Evolutionary conservation across 2,888 invertebrate genomes (phyloP), one percentile per base, ranked within the genome.

Genomic region (Ernsta delagoae): DNA sequence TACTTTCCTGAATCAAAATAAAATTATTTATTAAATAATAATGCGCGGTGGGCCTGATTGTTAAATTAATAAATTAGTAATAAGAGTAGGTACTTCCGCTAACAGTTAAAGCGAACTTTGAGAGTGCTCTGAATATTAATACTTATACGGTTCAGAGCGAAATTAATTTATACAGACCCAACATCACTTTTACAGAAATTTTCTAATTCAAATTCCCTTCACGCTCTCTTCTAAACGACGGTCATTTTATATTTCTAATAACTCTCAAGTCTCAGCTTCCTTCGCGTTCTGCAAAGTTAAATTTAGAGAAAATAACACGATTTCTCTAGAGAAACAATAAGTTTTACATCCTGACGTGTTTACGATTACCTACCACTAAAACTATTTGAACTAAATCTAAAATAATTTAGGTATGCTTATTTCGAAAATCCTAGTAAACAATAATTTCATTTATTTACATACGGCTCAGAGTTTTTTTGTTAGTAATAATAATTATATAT

Each of bases 51-150:
- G 31, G 54, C 54, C 31, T 31, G 31, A 56, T 31, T 31, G 31
- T 83, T 79, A 87, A 87, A 89, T 89, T 86, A 87, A 86, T 89
- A 89, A 88, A 87, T 88, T 85, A 75, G 81, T 24, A 24, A 24
- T 24, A 24, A 24, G 24, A 24, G 24, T 24, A 24, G 87, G 85
- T 88, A 88, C 87, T 87, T 86, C 86, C 82, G 82, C 83, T 84
- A 83, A 82, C 89, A 86, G 87, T 89, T 88, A 87, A 84, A 89
- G 81, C 85, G 83, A 90, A 91, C 86, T 90, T 89, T 84, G 88
- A 79, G 88, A 90, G 90, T 88, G 92, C 86, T 85, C 88, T 89
- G 90, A 92, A 91, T 92, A 90, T 91, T 90, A 92, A 92, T 24
- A 24, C 24, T 24, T 89, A 89, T 84, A 83, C 86, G 86, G 87